Conservation (phyloP, 2,888 invertebrate species). For the Neoitamus cyanurus region DNA sequence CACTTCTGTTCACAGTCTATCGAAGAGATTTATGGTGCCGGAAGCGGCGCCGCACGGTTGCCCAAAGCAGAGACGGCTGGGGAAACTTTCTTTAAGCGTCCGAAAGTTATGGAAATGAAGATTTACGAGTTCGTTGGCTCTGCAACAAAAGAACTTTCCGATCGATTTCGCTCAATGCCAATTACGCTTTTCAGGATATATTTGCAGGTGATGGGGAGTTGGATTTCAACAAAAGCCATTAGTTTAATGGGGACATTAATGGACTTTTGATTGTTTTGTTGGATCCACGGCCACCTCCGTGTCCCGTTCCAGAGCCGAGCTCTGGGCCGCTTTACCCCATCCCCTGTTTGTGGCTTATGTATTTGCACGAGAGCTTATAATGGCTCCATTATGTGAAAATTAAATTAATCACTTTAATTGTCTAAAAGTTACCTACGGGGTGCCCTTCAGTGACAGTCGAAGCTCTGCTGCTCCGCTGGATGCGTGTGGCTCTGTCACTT, state of each 20-base stretch:
- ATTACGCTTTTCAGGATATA: slow-evolving; percentile 36
- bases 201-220: slow-evolving; percentile 44
- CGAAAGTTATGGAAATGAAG: slow-evolving; percentile 50
- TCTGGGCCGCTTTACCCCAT: neutral
- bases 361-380: slow-evolving; percentile 25
- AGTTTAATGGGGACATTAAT: slow-evolving; percentile 42
- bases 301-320: neutral
- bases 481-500: neutral
- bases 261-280: slow-evolving; percentile 46
- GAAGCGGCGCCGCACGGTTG: slow-evolving; percentile 33
- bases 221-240: slow-evolving; percentile 43
- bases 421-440: slow-evolving; percentile 7
- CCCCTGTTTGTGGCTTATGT: neutral
- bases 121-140: slow-evolving; percentile 48
- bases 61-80: slow-evolving; percentile 15
- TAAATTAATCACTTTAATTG: slow-evolving; percentile 43
- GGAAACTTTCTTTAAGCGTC: slow-evolving; percentile 44
- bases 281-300: slow-evolving; percentile 4
- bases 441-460: neutral
- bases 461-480: neutral
- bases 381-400: slow-evolving; percentile 42
- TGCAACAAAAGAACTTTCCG: slow-evolving; percentile 44
- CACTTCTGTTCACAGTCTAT: slow-evolving; percentile 44
- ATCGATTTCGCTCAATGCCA: slow-evolving; percentile 46
- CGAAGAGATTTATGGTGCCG: slow-evolving; percentile 42